Base-by-base conservation (phyloP, 2,797 vertebrate genomes). In the Catharus ustulatus region DNA sequence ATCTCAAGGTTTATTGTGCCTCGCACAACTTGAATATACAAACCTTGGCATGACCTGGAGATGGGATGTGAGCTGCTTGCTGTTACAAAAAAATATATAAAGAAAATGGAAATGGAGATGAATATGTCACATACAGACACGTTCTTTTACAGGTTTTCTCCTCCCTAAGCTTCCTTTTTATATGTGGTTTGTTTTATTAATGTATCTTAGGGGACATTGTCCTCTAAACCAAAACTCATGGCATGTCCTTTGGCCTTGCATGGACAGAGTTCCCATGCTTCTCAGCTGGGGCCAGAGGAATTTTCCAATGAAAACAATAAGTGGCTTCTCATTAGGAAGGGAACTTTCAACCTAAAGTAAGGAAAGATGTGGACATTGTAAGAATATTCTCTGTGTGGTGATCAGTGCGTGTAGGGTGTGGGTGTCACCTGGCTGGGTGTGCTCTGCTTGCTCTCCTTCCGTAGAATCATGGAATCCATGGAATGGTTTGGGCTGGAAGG, bases 1-100 rank as follows among this genome's bases (percentile, higher is more conserved):
- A 27, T 81, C 40, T 23, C 1, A 4, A 9, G 17, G 32, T 43
- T 87, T 79, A 2, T 46, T 8, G 1, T 17, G 29, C 9, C 2
- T 30, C 0, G 0, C 8, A 3, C 12, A 9, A 2, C 15, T 18
- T 19, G 40, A 26, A 2, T 29, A 1, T 15, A 10, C 21, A 59
- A 4, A 40, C 57, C 27, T 59, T 26, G 51, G 42, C 5, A 5
- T 29, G 8, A 59, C 8, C 1, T 27, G 36, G 71, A 38, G 36
- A 20, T 45, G 63, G 26, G 48, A 18, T 16, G n/a, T 24, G 73
- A 21, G 19, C 21, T 81, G 21, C 32, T 69, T 80, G 20, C n/a
- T 71, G 2, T 54, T 58, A 6, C 6, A 21, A 1, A 36, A 6
- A 5, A 29, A 17, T 19, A 13, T 3, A 27, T 30, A 48, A 73